These are phyloP conservation scores for Drosophila conformis DNA, from an alignment of 2,888 invertebrate genomes.

Conservation along the genomic window DNA sequence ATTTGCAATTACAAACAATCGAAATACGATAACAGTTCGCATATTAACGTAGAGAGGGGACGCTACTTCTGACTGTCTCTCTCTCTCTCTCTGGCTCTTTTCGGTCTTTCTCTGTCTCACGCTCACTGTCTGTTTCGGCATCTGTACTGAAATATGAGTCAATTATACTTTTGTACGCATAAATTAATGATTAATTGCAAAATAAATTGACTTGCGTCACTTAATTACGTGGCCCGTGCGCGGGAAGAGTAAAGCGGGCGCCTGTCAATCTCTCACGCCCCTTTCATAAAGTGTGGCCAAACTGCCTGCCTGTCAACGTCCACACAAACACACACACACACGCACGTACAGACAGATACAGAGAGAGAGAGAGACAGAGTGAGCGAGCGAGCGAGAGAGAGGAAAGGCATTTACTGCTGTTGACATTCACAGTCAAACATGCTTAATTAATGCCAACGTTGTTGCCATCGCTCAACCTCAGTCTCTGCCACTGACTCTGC, in stretches of 20 bases:
- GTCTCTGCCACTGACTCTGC: conserved; percentile 29
- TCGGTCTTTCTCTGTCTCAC: not conserved
- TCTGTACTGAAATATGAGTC: conserved; percentile 73
- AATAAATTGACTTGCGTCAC: conserved; percentile 83
- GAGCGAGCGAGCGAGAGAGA: not conserved
- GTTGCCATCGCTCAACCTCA: conserved; percentile 52
- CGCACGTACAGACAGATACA: conserved; percentile 2
- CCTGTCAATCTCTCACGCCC: conserved; percentile 46
- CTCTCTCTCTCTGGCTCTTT: not conserved
- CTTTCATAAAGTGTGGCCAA: conserved; percentile 37
- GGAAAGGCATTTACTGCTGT: conserved; percentile 64
- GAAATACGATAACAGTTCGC: conserved; percentile 46
- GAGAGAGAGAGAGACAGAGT: not conserved
- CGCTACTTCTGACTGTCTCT: not conserved
- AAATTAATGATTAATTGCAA: conserved; percentile 83
- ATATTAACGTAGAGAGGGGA: conserved; percentile 2
- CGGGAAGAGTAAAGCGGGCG: conserved; percentile 49
- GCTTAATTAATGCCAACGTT: conserved; percentile 80
- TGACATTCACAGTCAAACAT: conserved; percentile 81
- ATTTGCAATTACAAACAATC: conserved; percentile 45
- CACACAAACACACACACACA: conserved; percentile 34
- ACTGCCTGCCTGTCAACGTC: conserved; percentile 59
- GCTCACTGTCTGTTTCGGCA: conserved; percentile 22
- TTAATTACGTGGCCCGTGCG: conserved; percentile 70
- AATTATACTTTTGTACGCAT: conserved; percentile 77